These are phyloP conservation scores for Anastrepha ludens DNA, from an alignment of 1,140 invertebrate genomes.

Conservation along the genomic window DNA sequence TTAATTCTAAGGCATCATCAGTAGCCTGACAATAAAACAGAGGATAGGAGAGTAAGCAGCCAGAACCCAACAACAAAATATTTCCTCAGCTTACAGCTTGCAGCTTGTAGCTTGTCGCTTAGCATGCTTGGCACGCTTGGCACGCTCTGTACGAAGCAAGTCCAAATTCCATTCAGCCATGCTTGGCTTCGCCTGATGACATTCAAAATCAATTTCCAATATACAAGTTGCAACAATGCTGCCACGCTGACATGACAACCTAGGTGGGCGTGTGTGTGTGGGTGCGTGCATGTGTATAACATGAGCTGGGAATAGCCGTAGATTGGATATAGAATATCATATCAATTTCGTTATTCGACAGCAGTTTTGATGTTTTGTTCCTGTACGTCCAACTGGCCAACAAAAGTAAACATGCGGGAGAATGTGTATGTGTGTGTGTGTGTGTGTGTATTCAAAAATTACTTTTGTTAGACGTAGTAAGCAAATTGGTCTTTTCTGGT, in stretches of 20 bases:
- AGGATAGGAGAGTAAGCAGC: no score
- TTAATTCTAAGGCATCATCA: conserved; percentile 16
- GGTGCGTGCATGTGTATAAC: neutral
- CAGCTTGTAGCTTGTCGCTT: neutral
- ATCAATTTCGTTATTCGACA: neutral
- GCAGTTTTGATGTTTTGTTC: neutral
- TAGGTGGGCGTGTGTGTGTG: neutral
- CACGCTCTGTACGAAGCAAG: conserved; percentile 11
- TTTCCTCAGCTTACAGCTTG: neutral
- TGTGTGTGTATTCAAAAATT: no score
- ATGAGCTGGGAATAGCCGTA: neutral
- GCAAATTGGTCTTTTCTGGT: no score
- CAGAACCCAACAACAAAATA: neutral
- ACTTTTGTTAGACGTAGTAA: no score
- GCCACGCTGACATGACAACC: neutral
- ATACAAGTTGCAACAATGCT: conserved; percentile 23
- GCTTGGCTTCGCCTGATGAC: conserved; percentile 9
- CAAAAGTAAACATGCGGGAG: neutral
- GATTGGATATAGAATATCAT: conserved; percentile 41
- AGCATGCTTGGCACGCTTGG: neutral
- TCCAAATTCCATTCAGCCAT: conserved; percentile 26
- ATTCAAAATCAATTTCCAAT: conserved; percentile 50
- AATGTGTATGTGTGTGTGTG: no score
- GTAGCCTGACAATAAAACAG: neutral
- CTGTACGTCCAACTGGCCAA: neutral